These are phyloP conservation scores for Meles meles DNA, from an alignment of 2,113 vertebrate species.

Conservation along the genomic window DNA sequence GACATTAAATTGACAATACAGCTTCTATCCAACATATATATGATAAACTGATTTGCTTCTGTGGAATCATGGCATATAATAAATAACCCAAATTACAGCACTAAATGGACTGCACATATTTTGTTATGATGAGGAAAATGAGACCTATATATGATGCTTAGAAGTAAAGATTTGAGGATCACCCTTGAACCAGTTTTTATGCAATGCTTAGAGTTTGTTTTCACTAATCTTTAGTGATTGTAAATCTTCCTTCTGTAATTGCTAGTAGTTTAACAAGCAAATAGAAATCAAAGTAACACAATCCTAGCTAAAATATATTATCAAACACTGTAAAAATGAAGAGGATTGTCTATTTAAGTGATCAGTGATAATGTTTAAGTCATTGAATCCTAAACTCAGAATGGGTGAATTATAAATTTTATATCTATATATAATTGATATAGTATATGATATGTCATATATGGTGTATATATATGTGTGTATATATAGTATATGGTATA, in stretches of 20 bases:
- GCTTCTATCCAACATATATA: not conserved
- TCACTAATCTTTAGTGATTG: not conserved
- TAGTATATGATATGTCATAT: not conserved
- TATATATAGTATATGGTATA: not conserved
- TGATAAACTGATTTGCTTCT: not conserved
- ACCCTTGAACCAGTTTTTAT: not conserved
- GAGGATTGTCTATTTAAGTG: not conserved
- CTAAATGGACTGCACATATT: not conserved
- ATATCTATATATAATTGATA: not conserved
- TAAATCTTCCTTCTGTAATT: not conserved
- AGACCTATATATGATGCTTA: not conserved
- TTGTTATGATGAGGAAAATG: not conserved
- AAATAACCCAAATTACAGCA: not conserved
- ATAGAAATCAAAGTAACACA: constrained; percentile 9
- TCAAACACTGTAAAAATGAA: not conserved
- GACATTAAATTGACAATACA: constrained; percentile 32
- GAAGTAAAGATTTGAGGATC: not conserved
- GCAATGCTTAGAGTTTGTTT: not conserved
- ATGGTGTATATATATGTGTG: not conserved
- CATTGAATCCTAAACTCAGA: not conserved
- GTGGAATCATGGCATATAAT: not conserved
- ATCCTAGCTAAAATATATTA: not conserved
- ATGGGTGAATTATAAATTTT: not conserved
- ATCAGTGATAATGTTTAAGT: not conserved
- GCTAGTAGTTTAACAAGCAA: not conserved